Conservation (phyloP, 2,113 vertebrate genomes). For the Heliornis fulica region DNA sequence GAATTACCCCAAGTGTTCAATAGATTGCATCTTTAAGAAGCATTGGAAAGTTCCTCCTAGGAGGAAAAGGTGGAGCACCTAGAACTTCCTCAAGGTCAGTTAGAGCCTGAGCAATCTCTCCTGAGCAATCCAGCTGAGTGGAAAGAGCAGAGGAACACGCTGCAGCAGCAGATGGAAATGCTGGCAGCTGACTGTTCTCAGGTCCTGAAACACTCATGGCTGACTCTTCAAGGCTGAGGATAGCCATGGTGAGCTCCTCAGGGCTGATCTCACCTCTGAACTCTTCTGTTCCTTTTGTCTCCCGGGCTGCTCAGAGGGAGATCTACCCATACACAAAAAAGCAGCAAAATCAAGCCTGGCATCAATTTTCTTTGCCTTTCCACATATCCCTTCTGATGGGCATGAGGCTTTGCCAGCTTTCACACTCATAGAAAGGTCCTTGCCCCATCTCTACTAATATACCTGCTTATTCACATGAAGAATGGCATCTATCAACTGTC, state of each 20-base stretch:
- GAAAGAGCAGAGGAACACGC: background rate
- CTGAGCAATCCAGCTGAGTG: background rate
- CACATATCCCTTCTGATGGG: background rate
- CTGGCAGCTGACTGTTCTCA: background rate
- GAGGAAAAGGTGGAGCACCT: background rate
- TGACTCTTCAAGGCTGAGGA: background rate
- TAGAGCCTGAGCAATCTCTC: background rate
- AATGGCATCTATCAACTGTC: background rate
- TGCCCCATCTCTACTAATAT: background rate
- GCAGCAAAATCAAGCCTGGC: background rate
- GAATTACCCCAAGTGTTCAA: background rate
- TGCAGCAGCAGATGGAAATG: background rate
- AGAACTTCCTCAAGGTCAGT: background rate
- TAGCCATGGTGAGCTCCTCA: background rate
- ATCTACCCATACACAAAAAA: background rate
- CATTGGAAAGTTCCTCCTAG: background rate
- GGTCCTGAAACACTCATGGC: background rate
- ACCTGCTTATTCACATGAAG: background rate
- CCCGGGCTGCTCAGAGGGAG: background rate
- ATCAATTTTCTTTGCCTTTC: background rate
- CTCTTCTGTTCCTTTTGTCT: background rate
- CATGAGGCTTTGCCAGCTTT: background rate
- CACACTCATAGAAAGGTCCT: fast-evolving
- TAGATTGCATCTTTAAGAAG: background rate
- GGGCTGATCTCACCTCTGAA: background rate